A percentile compares a stretch with the other conserved stretches of the same genome.
Conservation (phyloP, 2,113 vertebrate species). For the Misgurnus anguillicaudatus region DNA sequence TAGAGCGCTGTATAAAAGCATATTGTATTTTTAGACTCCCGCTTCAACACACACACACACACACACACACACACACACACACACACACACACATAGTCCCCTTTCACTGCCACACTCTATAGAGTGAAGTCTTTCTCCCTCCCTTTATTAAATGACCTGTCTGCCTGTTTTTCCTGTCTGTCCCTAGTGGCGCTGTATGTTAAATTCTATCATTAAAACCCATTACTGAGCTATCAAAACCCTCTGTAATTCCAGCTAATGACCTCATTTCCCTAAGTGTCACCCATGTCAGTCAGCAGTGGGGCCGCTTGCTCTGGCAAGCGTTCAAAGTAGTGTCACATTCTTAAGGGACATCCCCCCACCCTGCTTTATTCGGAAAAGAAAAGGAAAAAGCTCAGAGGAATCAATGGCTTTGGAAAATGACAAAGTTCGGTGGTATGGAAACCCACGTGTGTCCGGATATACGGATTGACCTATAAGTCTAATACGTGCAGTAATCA, state of each 20-base stretch:
- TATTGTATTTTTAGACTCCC: slow-evolving; percentile 45
- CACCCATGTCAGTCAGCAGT: slow-evolving; percentile 65
- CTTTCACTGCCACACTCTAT: slow-evolving; percentile 47
- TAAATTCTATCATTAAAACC: slow-evolving; percentile 78
- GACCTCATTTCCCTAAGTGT: slow-evolving; percentile 81
- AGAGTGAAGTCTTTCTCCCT: slow-evolving; percentile 44
- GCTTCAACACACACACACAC: slow-evolving; percentile 30
- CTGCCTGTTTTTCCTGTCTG: slow-evolving; percentile 73
- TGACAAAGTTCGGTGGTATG: slow-evolving; percentile 82
- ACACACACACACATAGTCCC: slow-evolving; percentile 43
- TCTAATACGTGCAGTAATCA: slow-evolving; percentile 84
- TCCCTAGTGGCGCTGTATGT: slow-evolving; percentile 75
- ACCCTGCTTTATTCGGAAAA: slow-evolving; percentile 45
- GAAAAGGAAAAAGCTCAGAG: slow-evolving; percentile 60
- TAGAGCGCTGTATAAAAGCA: slow-evolving; percentile 15
- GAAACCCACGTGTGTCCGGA: slow-evolving; percentile 63
- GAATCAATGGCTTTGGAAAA: slow-evolving; percentile 78
- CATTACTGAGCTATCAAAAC: slow-evolving; percentile 82
- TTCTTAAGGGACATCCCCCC: slow-evolving; percentile 48
- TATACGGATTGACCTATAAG: slow-evolving; percentile 82
- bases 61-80: slow-evolving; percentile 45
- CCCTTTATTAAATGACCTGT: slow-evolving; percentile 79
- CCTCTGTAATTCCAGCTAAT: slow-evolving; percentile 78
- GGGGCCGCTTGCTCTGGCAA: slow-evolving; percentile 70
- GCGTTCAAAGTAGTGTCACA: slow-evolving; percentile 58